Evolutionary conservation across 2,113 vertebrate species (phyloP).

Genomic region (Axis porcinus): DNA sequence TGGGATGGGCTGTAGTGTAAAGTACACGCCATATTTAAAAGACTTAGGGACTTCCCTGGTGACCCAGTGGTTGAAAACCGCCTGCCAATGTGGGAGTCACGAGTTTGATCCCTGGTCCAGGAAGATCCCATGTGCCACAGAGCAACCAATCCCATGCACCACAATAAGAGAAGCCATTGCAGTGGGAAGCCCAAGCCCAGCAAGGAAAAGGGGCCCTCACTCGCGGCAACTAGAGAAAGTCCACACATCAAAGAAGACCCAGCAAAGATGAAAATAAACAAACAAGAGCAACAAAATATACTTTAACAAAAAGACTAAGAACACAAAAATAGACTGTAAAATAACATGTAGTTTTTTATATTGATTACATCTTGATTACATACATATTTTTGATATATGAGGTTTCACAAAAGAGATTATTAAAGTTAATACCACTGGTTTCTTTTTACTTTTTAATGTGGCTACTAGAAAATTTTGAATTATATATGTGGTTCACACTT

Average conservation of each 20-base stretch:
- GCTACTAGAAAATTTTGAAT: constrained; percentile 8
- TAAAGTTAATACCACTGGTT: constrained; percentile 2
- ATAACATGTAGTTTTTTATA: not conserved
- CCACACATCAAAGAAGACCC: not conserved
- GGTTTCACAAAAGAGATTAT: not conserved
- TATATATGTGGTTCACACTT: not conserved
- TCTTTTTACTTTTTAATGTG: not conserved
- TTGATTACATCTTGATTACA: not conserved
- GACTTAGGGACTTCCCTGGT: not conserved
- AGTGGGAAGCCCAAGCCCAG: not conserved
- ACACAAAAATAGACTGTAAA: not conserved
- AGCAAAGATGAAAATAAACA: not conserved
- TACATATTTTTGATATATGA: not conserved
- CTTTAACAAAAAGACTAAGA: not conserved
- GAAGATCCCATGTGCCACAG: not conserved
- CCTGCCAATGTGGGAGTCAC: not conserved
- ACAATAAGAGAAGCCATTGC: not conserved
- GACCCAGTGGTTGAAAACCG: not conserved
- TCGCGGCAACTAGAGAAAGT: not conserved
- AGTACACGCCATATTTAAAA: not conserved
- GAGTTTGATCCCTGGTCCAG: not conserved
- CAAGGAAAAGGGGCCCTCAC: not conserved
- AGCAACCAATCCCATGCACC: not conserved
- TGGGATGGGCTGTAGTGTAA: not conserved
- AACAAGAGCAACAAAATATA: not conserved